phyloP scores from a whole-genome alignment of 2,888 invertebrate species.

The Anticlea derivata region DNA sequence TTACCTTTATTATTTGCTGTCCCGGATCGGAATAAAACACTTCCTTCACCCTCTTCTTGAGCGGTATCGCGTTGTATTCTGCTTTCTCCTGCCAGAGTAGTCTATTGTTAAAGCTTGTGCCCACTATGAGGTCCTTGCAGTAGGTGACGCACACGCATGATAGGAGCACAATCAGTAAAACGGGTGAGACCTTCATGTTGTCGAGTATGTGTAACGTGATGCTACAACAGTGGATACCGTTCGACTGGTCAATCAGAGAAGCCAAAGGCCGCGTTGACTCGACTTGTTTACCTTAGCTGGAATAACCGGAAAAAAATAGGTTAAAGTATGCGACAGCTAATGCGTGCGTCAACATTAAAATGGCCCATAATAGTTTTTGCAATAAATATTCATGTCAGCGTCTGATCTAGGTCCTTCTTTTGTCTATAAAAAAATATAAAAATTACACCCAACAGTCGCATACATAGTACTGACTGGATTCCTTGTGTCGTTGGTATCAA shows the following conservation, averaged over 20 bases:
- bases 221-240: conserved; percentile 49
- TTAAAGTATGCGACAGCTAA: conserved; percentile 32
- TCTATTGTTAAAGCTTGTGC: conserved; percentile 71
- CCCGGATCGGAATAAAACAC: conserved; percentile 73
- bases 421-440: too few species aligned
- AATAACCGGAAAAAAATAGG: conserved; percentile 56
- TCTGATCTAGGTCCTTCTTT: neutral
- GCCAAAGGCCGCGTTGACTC: conserved; percentile 29
- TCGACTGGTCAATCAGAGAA: conserved; percentile 47
- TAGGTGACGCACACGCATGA: conserved; percentile 57
- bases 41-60: conserved; percentile 77
- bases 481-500: too few species aligned
- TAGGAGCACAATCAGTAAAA: conserved; percentile 58
- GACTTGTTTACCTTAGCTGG: conserved; percentile 55
- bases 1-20: conserved; percentile 76
- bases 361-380: conserved; percentile 12
- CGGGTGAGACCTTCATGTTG: conserved; percentile 64
- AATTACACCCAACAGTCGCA: too few species aligned
- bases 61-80: conserved; percentile 71
- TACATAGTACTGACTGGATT: too few species aligned
- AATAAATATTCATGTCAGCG: conserved; percentile 8
- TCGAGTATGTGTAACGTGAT: conserved; percentile 40
- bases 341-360: conserved; percentile 19
- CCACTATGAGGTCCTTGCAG: conserved; percentile 73
- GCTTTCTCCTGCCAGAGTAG: conserved; percentile 70